Conservation (phyloP, 2,113 vertebrate species). For the Rhombomys opimus region DNA sequence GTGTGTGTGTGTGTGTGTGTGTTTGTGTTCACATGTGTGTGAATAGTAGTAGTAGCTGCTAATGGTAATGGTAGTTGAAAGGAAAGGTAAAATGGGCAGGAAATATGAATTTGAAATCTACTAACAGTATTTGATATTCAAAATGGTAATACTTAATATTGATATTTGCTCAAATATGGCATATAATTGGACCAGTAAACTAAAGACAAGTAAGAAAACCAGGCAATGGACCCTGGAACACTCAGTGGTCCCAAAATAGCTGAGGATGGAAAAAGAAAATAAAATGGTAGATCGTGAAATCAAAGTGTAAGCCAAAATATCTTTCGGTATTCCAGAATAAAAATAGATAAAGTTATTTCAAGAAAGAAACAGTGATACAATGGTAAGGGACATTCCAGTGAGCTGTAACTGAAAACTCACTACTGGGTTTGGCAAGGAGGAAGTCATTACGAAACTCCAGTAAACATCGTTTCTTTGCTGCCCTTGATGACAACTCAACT, state of each 20-base stretch:
- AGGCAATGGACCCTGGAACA: neutral
- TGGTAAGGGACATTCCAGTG: neutral
- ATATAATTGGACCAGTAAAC: neutral
- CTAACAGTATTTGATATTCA: neutral
- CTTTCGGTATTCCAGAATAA: constrained; percentile 8
- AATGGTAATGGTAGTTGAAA: neutral
- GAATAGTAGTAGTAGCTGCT: neutral
- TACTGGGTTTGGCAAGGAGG: neutral
- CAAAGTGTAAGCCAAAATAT: neutral
- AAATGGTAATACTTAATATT: neutral
- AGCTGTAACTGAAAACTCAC: neutral
- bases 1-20: neutral
- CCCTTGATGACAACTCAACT: neutral
- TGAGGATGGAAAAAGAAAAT: neutral
- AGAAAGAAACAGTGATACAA: neutral
- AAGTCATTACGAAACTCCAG: neutral
- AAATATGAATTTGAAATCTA: neutral
- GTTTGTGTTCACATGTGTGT: neutral
- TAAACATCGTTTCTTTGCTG: neutral
- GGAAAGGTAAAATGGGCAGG: neutral
- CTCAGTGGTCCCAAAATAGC: neutral
- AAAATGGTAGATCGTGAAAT: neutral
- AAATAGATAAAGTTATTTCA: constrained; percentile 14
- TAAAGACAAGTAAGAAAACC: neutral
- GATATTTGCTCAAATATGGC: neutral